Percentiles rank a stretch among this genome's conserved stretches.
Conservation (phyloP, 2,888 invertebrate genomes). For the Spilarctia lutea region DNA sequence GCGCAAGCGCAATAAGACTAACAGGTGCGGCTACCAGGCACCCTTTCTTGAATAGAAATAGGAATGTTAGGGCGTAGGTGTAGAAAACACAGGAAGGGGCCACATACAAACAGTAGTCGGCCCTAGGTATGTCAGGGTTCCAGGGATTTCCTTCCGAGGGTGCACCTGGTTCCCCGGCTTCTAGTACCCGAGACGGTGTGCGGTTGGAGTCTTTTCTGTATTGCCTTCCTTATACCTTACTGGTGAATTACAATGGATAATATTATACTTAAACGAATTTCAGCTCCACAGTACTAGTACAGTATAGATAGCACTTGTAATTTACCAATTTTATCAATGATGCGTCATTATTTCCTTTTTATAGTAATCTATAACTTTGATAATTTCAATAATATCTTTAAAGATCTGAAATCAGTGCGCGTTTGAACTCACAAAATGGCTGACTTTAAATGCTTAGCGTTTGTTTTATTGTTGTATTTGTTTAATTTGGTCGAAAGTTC, state of each 20-base stretch:
- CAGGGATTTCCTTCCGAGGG: too few species aligned
- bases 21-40: too few species aligned
- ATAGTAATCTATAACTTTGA: slow-evolving; percentile 36
- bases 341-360: slow-evolving; percentile 29
- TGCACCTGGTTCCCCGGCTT: too few species aligned
- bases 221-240: too few species aligned
- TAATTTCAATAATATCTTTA: slow-evolving; percentile 43
- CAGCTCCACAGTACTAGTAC: neutral
- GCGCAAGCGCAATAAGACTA: too few species aligned
- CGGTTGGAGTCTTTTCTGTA: neutral
- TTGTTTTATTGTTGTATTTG: slow-evolving; percentile 59
- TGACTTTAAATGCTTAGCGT: slow-evolving; percentile 38
- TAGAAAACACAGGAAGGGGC: too few species aligned
- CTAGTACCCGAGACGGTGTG: too few species aligned
- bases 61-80: too few species aligned
- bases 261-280: neutral
- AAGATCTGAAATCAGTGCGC: slow-evolving; percentile 59
- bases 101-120: too few species aligned
- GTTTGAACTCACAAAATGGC: slow-evolving; percentile 62
- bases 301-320: neutral
- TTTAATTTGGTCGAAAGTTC: slow-evolving; percentile 42
- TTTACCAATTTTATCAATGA: slow-evolving; percentile 22
- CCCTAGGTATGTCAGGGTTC: too few species aligned
- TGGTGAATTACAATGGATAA: neutral
- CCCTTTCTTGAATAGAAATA: too few species aligned